A percentile compares a stretch with the other conserved stretches of the same genome.
Evolutionary conservation across 1,140 invertebrate genomes (phyloP).

Genomic region (Phymorhynchus buccinoides): DNA sequence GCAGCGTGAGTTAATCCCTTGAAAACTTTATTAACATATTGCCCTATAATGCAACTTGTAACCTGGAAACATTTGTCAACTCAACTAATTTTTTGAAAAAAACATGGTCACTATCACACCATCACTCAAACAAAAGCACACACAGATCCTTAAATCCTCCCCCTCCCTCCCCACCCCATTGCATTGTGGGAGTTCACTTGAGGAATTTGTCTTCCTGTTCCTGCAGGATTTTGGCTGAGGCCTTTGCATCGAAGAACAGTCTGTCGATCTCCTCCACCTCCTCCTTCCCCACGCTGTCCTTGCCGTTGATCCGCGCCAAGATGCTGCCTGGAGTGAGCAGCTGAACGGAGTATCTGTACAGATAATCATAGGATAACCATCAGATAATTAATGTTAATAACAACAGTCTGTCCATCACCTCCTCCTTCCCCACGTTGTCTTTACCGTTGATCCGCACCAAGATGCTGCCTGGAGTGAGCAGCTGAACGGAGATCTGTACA

Average conservation of each 20-base stretch:
- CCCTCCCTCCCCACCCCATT: not conserved
- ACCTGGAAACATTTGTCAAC: too few relatives aligned
- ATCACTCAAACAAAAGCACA: too few relatives aligned
- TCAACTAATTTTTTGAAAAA: too few relatives aligned
- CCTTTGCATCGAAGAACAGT: slow-evolving; percentile 96
- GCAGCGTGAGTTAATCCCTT: too few relatives aligned
- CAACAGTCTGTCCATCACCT: slow-evolving; percentile 95
- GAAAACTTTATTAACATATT: too few relatives aligned
- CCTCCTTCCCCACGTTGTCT: slow-evolving; percentile 78
- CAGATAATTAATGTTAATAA: slow-evolving; percentile 68
- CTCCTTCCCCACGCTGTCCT: slow-evolving; percentile 79
- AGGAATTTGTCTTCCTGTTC: slow-evolving; percentile 94
- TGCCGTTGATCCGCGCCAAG: slow-evolving; percentile 90
- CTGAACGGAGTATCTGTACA: slow-evolving; percentile 92
- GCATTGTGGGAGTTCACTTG: slow-evolving; percentile 72
- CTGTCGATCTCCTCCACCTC: slow-evolving; percentile 87
- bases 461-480: slow-evolving; percentile 93
- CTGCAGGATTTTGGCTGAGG: slow-evolving; percentile 92
- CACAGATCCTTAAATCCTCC: too few relatives aligned
- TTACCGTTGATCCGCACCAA: slow-evolving; percentile 92
- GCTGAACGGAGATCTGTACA: slow-evolving; percentile 82
- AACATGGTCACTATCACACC: too few relatives aligned
- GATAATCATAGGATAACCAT: too few relatives aligned
- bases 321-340: slow-evolving; percentile 92
- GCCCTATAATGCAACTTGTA: too few relatives aligned